Conservation (phyloP, 2,888 invertebrate genomes). For the Troilus luridus region DNA sequence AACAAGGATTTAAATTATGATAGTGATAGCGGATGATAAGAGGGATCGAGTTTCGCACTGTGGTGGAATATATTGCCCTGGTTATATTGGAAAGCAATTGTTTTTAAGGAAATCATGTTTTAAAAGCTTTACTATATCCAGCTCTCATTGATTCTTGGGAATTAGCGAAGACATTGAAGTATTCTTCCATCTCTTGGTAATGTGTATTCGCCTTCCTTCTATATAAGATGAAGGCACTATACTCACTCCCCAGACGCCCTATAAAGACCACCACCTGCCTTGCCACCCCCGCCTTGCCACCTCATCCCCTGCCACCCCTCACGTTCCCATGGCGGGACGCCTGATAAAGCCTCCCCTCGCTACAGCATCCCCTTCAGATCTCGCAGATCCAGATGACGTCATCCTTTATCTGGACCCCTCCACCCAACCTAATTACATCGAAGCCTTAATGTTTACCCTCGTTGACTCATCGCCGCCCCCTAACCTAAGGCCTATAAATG, state of each 20-base stretch:
- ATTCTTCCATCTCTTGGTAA: too few relatives aligned
- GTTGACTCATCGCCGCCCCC: background rate
- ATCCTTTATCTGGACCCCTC: constrained; percentile 18
- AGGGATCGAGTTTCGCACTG: too few relatives aligned
- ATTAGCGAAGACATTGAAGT: too few relatives aligned
- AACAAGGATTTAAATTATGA: too few relatives aligned
- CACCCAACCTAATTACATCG: constrained; percentile 16
- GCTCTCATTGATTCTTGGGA: too few relatives aligned
- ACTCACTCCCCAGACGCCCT: background rate
- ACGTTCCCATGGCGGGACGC: background rate
- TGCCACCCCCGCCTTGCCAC: background rate
- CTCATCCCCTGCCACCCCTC: background rate
- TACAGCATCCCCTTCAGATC: constrained; percentile 18
- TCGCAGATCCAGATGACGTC: constrained; percentile 40
- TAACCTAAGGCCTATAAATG: background rate
- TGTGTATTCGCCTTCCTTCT: too few relatives aligned
- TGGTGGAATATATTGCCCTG: too few relatives aligned
- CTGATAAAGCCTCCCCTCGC: background rate
- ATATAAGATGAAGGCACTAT: background rate
- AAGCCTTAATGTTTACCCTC: background rate
- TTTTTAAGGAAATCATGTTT: too few relatives aligned
- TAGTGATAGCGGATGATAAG: too few relatives aligned
- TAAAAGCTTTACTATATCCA: too few relatives aligned
- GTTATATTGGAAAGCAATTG: too few relatives aligned
- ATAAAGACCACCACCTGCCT: background rate